phyloP scores from a whole-genome alignment of 2,888 invertebrate species.

The Sceliomorpha sp. region DNA sequence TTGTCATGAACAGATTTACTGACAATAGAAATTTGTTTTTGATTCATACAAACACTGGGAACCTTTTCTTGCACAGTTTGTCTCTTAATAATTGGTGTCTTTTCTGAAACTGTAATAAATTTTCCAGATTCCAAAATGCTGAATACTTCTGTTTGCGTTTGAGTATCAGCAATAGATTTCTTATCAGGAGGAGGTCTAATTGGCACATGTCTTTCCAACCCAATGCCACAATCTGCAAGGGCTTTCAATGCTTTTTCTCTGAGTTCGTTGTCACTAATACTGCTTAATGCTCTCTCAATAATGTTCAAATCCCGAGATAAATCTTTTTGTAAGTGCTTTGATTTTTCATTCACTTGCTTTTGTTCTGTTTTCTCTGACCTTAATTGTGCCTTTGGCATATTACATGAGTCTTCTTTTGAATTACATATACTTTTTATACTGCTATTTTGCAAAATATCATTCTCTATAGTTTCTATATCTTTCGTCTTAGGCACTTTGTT shows the following conservation, averaged over 20 bases:
- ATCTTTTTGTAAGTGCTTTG: constrained; percentile 23
- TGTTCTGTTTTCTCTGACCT: neutral
- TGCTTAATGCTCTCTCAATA: constrained; percentile 67
- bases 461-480: too few species aligned
- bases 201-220: constrained; percentile 62
- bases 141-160: constrained; percentile 68
- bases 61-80: constrained; percentile 25
- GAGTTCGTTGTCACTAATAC: constrained; percentile 64
- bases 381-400: too few species aligned
- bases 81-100: constrained; percentile 45
- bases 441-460: too few species aligned
- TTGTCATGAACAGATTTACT: neutral
- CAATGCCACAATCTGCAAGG: constrained; percentile 68
- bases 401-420: too few species aligned
- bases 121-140: constrained; percentile 58
- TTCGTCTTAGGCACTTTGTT: neutral
- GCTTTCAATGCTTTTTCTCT: constrained; percentile 68
- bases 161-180: constrained; percentile 60
- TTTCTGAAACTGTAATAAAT: constrained; percentile 55
- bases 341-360: neutral
- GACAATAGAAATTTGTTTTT: neutral
- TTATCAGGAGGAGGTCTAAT: constrained; percentile 28
- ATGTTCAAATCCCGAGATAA: constrained; percentile 59
- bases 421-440: too few species aligned
- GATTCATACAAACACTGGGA: neutral